Conservation (phyloP, 2,113 vertebrate genomes). For the Argyrosomus japonicus region DNA sequence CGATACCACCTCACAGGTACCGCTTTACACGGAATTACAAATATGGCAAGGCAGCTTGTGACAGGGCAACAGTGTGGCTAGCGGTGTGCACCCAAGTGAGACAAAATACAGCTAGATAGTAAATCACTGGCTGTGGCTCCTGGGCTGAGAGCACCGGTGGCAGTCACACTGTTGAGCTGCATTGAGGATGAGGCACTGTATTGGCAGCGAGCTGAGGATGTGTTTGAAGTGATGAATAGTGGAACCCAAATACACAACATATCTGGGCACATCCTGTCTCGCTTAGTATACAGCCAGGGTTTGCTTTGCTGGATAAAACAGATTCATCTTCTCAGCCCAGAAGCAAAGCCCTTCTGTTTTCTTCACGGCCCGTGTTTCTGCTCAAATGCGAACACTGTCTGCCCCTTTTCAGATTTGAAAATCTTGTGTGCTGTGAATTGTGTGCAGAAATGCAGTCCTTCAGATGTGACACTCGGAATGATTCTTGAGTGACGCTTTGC, state of each 20-base stretch:
- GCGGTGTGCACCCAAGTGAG: conserved; percentile 70
- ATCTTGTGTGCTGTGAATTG: conserved; percentile 21
- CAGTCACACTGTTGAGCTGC: conserved; percentile 63
- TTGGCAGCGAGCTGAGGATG: conserved; percentile 67
- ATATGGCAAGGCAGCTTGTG: conserved; percentile 61
- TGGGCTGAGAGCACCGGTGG: conserved; percentile 51
- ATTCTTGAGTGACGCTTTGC: conserved; percentile 25
- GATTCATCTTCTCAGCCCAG: conserved; percentile 60
- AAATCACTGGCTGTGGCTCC: conserved; percentile 75
- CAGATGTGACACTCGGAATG: conserved; percentile 18
- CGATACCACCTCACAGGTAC: conserved; percentile 61
- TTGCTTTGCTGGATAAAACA: conserved; percentile 57
- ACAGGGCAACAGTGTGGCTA: conserved; percentile 63
- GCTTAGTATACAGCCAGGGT: conserved; percentile 56
- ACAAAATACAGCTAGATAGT: conserved; percentile 76
- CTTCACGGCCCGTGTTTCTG: conserved; percentile 21
- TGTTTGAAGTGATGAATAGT: conserved; percentile 75
- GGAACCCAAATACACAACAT: conserved; percentile 67
- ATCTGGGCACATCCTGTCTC: conserved; percentile 57
- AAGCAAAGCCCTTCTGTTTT: conserved; percentile 48
- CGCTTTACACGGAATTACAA: conserved; percentile 72
- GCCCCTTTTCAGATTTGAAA: conserved; percentile 51
- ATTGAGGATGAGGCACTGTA: conserved; percentile 56
- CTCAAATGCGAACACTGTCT: conserved; percentile 28
- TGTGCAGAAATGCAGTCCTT: conserved; percentile 19